Base-by-base conservation (phyloP, 2,113 vertebrate species). In the Eptatretus burgeri region DNA sequence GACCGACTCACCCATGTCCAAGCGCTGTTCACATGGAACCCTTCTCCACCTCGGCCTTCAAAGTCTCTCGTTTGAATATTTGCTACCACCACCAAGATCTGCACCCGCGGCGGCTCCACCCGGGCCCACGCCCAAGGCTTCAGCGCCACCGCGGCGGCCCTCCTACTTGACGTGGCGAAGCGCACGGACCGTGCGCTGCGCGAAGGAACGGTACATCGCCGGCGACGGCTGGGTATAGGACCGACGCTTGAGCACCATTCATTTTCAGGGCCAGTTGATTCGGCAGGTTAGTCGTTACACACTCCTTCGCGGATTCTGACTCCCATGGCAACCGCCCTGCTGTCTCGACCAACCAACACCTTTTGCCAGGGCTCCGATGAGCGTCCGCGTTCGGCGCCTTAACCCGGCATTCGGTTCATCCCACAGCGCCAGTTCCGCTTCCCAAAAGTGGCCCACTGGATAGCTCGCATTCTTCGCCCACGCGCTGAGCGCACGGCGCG, bases 1-100 rank as follows among this genome's bases (percentile, higher is more conserved):
- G 67, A 68, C 66, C 66, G 64, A 66, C 66, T 67, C 64, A 68
- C 66, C 68, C 66, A 68, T 67, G 68, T 65, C 66, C 66, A 64
- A 68, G 60, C 64, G 66, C 66, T 65, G 64, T 64, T 68, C 66
- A 67, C 66, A 67, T 67, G 51, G 52, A 66, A 51, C 51, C 64
- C 64, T 49, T 56, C 53, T 56, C 53, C 53, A 56, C 53, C 17
- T 56, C 53, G 53, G 53, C 4, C 53, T 56, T 56, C 53, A 18
- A 56, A 18, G 53, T n/a, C n/a, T n/a, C n/a, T n/a, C n/a, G n/a
- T n/a, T n/a, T n/a, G n/a, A n/a, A n/a, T n/a, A n/a, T n/a, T n/a
- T n/a, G 53, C 53, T 5, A 56, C 53, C 7, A 56, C 53, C 53
- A 56, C 53, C 66, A 62, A 62, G 64, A 67, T 67, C 65, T 65